Conservation (phyloP, 2,888 invertebrate species). For the Drosophila robusta region DNA sequence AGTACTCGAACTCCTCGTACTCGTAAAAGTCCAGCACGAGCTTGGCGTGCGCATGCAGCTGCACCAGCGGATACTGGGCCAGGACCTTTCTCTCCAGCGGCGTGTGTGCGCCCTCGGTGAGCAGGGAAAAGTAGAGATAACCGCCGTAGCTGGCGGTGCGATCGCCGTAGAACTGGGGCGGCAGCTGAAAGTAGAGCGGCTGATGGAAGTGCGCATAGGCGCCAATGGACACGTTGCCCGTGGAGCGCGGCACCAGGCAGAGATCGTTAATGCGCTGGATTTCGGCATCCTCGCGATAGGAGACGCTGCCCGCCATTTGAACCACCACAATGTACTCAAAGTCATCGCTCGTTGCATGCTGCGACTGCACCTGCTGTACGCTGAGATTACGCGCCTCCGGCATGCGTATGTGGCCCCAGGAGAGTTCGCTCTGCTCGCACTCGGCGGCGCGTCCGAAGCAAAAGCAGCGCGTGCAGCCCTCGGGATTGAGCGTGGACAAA, state of each 20-base stretch:
- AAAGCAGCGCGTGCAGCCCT: constrained; percentile 97
- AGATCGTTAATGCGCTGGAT: constrained; percentile 87
- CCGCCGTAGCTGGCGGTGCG: constrained; percentile 96
- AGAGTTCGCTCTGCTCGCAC: constrained; percentile 92
- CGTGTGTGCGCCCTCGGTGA: constrained; percentile 88
- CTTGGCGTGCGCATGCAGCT: constrained; percentile 90
- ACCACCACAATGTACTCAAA: constrained; percentile 85
- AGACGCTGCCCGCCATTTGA: constrained; percentile 82
- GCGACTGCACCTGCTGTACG: constrained; percentile 81
- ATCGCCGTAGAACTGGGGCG: constrained; percentile 93
- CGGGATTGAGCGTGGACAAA: constrained; percentile 90
- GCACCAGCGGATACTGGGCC: constrained; percentile 91
- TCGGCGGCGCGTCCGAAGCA: constrained; percentile 95
- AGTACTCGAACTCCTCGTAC: constrained; percentile 83
- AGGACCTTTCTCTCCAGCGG: constrained; percentile 87
- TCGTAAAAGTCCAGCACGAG: constrained; percentile 92
- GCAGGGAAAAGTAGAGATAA: constrained; percentile 91
- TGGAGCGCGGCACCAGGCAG: constrained; percentile 87
- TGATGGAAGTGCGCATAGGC: constrained; percentile 82
- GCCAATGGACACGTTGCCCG: constrained; percentile 85
- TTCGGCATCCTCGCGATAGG: constrained; percentile 85
- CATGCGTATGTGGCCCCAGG: constrained; percentile 92
- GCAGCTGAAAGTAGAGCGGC: constrained; percentile 87
- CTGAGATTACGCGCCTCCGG: constrained; percentile 86
- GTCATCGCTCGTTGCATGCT: constrained; percentile 77